phyloP scores from a whole-genome alignment of 2,797 vertebrate species.

The Cheirogaleus major region DNA sequence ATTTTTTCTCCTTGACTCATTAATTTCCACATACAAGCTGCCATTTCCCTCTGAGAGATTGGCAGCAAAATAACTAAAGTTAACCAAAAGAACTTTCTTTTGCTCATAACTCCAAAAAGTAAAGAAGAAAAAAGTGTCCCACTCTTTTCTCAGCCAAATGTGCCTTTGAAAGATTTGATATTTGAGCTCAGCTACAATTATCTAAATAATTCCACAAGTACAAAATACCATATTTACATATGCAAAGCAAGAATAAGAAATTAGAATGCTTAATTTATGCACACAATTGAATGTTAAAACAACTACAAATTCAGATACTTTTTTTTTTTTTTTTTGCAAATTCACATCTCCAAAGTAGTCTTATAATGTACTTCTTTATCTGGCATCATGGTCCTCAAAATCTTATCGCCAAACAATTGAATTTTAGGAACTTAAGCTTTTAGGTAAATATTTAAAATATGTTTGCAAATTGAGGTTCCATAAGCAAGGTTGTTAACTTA shows the following conservation, averaged over 20 bases:
- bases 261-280: conserved; percentile 62
- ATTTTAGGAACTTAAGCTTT: conserved; percentile 54
- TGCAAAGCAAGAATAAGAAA: conserved; percentile 54
- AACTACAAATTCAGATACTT: conserved; percentile 38
- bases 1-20: conserved; percentile 22
- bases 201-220: conserved; percentile 67
- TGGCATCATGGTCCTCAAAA: background rate
- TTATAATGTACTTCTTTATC: conserved; percentile 31
- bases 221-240: conserved; percentile 68
- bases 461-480: conserved; percentile 42
- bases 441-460: conserved; percentile 63
- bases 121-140: background rate
- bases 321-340: conserved; percentile 31
- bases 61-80: conserved; percentile 24
- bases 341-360: conserved; percentile 28
- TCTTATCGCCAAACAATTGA: conserved; percentile 39
- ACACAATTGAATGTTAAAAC: conserved; percentile 54
- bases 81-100: conserved; percentile 35
- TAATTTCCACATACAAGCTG: conserved; percentile 23
- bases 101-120: conserved; percentile 28
- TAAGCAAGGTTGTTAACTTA: conserved; percentile 40
- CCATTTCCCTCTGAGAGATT: conserved; percentile 9
- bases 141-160: conserved; percentile 58
- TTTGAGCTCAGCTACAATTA: conserved; percentile 66
- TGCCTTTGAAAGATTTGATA: conserved; percentile 60